Conservation (phyloP, 2,797 vertebrate genomes). For the Loris lydekkerianus region DNA sequence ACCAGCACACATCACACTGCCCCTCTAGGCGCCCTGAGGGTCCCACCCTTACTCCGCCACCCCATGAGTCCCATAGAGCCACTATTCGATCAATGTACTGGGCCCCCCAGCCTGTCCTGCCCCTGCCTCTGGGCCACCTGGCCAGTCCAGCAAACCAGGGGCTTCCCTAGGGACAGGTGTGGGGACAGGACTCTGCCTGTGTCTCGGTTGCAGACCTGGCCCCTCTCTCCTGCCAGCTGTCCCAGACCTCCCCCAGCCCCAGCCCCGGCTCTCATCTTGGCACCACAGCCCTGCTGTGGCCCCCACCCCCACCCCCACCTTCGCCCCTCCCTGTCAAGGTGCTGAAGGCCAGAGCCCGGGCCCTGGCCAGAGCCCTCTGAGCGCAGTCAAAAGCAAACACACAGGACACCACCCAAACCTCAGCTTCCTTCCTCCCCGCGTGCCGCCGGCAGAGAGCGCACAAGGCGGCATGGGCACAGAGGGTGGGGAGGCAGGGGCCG, state of each 20-base stretch:
- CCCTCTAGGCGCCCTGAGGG: not conserved
- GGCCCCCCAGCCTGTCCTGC: accelerated
- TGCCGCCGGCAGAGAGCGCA: accelerated
- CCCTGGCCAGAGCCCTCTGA: not conserved
- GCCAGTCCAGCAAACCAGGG: not conserved
- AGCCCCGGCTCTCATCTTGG: not conserved
- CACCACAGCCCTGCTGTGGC: accelerated
- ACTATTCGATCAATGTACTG: not conserved
- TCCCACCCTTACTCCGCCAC: not conserved
- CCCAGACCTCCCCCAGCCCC: not conserved
- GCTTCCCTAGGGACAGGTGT: accelerated
- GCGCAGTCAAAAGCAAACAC: not conserved
- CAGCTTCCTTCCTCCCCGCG: constrained; percentile 67
- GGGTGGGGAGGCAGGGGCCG: not conserved
- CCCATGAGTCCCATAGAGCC: not conserved
- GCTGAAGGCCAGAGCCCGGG: not conserved
- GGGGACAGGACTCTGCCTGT: not conserved
- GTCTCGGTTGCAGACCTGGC: not conserved
- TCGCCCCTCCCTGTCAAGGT: not conserved
- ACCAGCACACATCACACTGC: no score
- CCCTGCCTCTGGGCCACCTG: not conserved
- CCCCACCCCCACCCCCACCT: not conserved
- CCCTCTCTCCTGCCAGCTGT: accelerated
- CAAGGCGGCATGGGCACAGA: not conserved
- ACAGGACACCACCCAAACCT: not conserved